Base-by-base conservation (phyloP, 1,140 invertebrate genomes). In the Heliconius hermathena region DNA sequence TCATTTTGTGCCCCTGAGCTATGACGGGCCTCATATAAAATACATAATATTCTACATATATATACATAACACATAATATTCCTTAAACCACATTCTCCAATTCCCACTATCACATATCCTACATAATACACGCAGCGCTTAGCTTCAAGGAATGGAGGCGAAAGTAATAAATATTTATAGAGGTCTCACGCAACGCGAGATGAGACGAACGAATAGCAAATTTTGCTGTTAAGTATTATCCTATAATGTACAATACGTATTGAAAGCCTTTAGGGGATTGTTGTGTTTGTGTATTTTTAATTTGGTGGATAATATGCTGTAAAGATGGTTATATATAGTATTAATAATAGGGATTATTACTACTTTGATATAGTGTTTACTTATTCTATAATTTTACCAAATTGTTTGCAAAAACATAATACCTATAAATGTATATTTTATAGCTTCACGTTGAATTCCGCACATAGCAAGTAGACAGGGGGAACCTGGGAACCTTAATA, bases 121-220 rank as follows among this genome's bases (percentile, higher is more conserved):
- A 66, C 60, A 66, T 29, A 66, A 66, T 66, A 66, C 60, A 66
- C 11, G 22, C 60, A 26, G 60, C 11, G 22, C 60, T 66, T 66
- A 66, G 60, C 60, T 22, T 26, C 29, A 66, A 66, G 60, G 60
- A 66, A 66, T 66, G 60, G 60, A 66, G 60, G 60, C 60, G 60
- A 66, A 29, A 29, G 9, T 26, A 76, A 76, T 76, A 76, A 76
- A 76, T 76, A 76, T 76, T 76, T 76, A 76, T 76, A 76, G 74
- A 76, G 18, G 33, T 41, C 54, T 29, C 74, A 75, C 74, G 57
- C 74, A 76, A 16, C 38, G 29, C 57, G 52, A 75, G 29, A 60
- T 75, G 74, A 76, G 74, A 60, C 54, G 71, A 36, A 33, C 22
- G 60, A 66, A 66, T 66, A 26, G 60, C 60, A 66, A 66, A 66